A percentile compares a stretch with the other conserved stretches of the same genome.
These are phyloP conservation scores for Scomber japonicus DNA, from an alignment of 2,113 vertebrate species.

Conservation along the genomic window DNA sequence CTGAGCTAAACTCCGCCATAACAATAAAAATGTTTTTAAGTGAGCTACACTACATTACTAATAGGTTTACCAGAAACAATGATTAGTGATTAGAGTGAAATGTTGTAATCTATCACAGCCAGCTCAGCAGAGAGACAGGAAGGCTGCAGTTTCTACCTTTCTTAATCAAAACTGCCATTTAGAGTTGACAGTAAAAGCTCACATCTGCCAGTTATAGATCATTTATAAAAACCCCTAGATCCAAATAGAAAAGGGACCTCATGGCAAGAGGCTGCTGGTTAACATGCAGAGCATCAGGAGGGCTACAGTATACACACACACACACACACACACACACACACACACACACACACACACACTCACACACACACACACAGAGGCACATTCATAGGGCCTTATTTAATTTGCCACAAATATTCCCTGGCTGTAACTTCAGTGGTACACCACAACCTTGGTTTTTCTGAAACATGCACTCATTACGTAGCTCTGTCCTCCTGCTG, in stretches of 20 bases:
- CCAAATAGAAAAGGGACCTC: not conserved
- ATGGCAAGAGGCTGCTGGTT: not conserved
- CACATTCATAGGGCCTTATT: not conserved
- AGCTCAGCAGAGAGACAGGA: not conserved
- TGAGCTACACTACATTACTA: conserved; percentile 1
- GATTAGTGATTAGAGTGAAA: not conserved
- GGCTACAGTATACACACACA: not conserved
- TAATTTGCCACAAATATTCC: conserved; percentile 12
- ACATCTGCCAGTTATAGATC: not conserved
- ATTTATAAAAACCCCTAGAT: not conserved
- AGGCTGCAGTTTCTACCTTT: not conserved
- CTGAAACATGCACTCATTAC: conserved; percentile 21
- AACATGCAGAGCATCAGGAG: not conserved
- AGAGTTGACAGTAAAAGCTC: conserved; percentile 6
- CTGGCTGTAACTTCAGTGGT: conserved; percentile 2
- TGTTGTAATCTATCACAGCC: conserved; percentile 12
- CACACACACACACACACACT: no score
- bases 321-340: no score
- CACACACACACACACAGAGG: not conserved
- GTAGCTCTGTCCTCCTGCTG: conserved; percentile 16
- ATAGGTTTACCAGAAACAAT: conserved; percentile 29
- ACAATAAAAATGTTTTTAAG: conserved; percentile 4
- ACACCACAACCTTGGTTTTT: conserved; percentile 34
- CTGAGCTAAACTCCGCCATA: no score
- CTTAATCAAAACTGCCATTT: conserved; percentile 28